A percentile compares a stretch with the other conserved stretches of the same genome.
Conservation (phyloP, 2,113 vertebrate species). For the Lagopus leucura region DNA sequence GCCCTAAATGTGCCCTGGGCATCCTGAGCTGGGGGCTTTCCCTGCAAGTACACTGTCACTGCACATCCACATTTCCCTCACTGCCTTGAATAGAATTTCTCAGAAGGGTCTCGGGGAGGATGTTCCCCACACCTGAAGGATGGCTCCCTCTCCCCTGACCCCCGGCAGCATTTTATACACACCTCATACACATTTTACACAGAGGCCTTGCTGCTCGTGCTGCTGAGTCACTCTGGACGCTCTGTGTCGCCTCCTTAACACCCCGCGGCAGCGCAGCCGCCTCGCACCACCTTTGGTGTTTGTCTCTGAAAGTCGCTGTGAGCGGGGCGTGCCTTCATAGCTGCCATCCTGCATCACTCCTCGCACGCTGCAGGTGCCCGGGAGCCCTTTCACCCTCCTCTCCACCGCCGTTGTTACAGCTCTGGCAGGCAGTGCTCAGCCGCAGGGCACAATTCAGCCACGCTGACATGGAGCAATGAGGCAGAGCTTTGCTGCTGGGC, state of each 20-base stretch:
- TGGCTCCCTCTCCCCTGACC: not conserved
- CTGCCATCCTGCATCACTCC: not conserved
- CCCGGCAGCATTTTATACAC: not conserved
- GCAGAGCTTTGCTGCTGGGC: no score
- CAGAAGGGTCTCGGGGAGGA: not conserved
- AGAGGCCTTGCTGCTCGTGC: not conserved
- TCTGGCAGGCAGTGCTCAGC: no score
- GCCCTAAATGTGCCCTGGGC: no score
- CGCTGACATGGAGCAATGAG: no score
- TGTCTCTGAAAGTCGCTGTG: not conserved
- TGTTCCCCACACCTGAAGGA: not conserved
- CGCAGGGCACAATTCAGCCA: no score
- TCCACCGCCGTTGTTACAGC: no score
- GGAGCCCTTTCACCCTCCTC: not conserved
- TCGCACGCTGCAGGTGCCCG: not conserved
- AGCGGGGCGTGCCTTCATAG: fast-evolving
- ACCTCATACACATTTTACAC: no score
- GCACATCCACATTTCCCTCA: not conserved
- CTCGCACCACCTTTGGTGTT: not conserved
- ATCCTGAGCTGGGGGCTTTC: not conserved
- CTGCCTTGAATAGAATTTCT: not conserved
- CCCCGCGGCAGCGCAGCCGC: not conserved
- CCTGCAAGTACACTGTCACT: no score
- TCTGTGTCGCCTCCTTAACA: not conserved
- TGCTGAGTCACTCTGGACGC: not conserved